Conservation (phyloP, 2,113 vertebrate species). For the Lanius ludovicianus region DNA sequence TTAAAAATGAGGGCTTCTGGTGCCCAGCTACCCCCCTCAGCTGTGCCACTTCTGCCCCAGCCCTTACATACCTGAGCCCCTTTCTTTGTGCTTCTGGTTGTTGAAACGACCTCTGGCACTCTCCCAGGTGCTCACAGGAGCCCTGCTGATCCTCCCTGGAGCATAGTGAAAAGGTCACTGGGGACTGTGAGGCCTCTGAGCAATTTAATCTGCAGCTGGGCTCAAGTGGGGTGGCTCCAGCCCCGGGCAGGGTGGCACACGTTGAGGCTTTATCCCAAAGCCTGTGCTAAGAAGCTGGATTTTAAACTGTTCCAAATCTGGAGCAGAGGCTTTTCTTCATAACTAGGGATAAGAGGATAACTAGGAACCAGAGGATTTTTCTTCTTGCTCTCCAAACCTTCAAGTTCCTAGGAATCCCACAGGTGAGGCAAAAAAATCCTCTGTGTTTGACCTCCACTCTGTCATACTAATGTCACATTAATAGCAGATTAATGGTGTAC, state of each 20-base stretch:
- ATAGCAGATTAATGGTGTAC: background rate
- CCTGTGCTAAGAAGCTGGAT: background rate
- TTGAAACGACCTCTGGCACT: background rate
- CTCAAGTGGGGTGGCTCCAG: background rate
- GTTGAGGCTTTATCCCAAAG: background rate
- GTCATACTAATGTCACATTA: background rate
- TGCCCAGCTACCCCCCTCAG: background rate
- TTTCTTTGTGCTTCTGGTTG: background rate
- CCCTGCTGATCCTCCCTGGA: background rate
- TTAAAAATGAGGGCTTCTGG: background rate
- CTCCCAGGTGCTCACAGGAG: background rate
- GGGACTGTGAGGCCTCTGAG: background rate
- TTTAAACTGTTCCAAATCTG: background rate
- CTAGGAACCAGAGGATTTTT: background rate
- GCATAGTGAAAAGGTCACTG: accelerated
- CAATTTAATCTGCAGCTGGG: background rate
- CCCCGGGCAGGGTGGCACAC: background rate
- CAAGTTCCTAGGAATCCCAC: background rate
- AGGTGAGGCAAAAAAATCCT: background rate
- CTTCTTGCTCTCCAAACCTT: background rate
- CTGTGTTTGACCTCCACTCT: background rate
- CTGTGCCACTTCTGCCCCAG: accelerated
- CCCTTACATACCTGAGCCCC: background rate
- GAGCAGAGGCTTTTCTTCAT: background rate
- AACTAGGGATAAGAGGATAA: background rate